Percentiles rank a stretch among this genome's conserved stretches.
phyloP scores from a whole-genome alignment of 2,113 vertebrate genomes.

The Uropsilus gracilis region DNA sequence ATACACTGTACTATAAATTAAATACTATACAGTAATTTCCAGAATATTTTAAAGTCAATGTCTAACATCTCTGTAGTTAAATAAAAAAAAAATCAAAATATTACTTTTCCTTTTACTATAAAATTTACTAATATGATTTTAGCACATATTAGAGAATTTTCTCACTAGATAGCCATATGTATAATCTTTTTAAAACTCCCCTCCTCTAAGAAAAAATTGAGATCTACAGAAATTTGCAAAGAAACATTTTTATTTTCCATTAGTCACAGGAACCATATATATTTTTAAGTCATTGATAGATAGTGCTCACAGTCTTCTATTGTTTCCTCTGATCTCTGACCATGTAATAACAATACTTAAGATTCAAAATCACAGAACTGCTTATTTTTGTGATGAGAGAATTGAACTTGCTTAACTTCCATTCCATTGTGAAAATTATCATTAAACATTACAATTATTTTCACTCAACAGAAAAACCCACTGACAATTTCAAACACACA shows the following conservation, averaged over 20 bases:
- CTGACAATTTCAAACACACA: neutral
- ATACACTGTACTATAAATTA: too few species aligned
- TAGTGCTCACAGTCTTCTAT: neutral
- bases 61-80: neutral
- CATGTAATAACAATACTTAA: neutral
- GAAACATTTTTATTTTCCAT: neutral
- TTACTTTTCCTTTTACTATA: conserved; percentile 1
- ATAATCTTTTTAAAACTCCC: neutral
- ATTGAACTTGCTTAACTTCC: neutral
- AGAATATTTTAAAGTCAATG: neutral
- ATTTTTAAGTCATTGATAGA: neutral
- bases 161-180: neutral
- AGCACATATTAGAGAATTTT: neutral
- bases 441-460: neutral
- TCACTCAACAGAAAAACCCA: neutral
- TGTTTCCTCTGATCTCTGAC: neutral
- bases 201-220: neutral
- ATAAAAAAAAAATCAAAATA: conserved; percentile 16
- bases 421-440: neutral
- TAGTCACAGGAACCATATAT: neutral
- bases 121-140: neutral
- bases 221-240: neutral
- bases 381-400: neutral
- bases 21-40: neutral
- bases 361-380: neutral